Evolutionary conservation across 2,888 invertebrate genomes (phyloP), one percentile per base, ranked within the genome.

Genomic region (Synergus itoensis): DNA sequence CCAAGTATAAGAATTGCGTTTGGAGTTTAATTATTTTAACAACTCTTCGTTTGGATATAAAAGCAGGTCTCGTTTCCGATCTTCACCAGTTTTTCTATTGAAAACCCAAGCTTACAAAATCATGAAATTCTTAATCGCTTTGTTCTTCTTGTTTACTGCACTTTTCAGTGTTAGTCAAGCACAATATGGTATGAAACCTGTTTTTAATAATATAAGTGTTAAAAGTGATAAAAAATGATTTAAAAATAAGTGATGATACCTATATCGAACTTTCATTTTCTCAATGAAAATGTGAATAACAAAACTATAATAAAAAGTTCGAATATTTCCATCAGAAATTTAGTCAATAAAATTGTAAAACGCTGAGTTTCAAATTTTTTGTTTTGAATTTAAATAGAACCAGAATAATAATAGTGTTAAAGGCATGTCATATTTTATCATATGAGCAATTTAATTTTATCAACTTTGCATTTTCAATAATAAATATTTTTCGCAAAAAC

Each of bases 61-160:
- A 53, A 53, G 2, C 53, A n/a, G 8, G n/a, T 7, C 0, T 53
- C 3, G 7, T 53, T 53, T n/a, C n/a, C 7, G 7, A 53, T 0
- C n/a, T 0, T 0, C 53, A 7, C 7, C 53, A 53, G 53, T 53
- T n/a, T 53, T 1, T 3, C 16, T 1, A 7, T n/a, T 53, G 53
- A 1, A 53, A 8, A n/a, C n/a, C n/a, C 2, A n/a, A 53, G 2
- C n/a, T n/a, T n/a, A n/a, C 8, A 53, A n/a, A 28, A 28, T 53
- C n/a, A 53, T 53, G 53, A 53, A 53, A n/a, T 53, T 53, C 53
- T n/a, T 53, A 8, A n/a, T n/a, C n/a, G 53, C n/a, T 53, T 53
- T 53, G 2, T 53, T 53, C n/a, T 2, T 53, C 7, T 2, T 53
- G 0, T 53, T 53, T 8, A n/a, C 53, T 0, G 53, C 53, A 1